Conservation (phyloP, 2,888 invertebrate species). For the Drosophila bunnanda region DNA sequence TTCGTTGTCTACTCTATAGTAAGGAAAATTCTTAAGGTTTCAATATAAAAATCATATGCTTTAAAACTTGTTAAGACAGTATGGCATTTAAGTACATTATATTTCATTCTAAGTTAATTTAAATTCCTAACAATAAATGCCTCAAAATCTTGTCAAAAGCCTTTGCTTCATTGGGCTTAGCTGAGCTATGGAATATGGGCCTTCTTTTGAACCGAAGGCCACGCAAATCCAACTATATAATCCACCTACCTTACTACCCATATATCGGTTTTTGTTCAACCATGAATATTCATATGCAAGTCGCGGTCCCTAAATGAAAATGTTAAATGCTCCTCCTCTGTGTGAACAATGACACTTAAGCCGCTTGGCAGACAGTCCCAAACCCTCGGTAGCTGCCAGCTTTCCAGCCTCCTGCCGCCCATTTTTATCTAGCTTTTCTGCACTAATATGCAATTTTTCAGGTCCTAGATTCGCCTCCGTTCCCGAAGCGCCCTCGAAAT, state of each 20-base stretch:
- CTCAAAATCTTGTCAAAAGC: not conserved
- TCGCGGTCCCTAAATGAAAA: slow-evolving; percentile 65
- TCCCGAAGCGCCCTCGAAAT: slow-evolving; percentile 17
- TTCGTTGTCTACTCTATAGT: not conserved
- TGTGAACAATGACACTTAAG: slow-evolving; percentile 76
- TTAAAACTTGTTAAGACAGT: not conserved
- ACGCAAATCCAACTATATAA: slow-evolving; percentile 30
- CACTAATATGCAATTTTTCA: slow-evolving; percentile 78
- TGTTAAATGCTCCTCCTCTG: slow-evolving; percentile 65
- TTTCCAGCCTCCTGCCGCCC: not conserved
- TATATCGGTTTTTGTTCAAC: slow-evolving; percentile 34
- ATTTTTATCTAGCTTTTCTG: slow-evolving; percentile 62
- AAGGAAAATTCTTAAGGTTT: not conserved
- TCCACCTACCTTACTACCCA: slow-evolving; percentile 20
- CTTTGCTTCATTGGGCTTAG: not conserved
- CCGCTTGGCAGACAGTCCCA: slow-evolving; percentile 70
- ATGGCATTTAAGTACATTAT: not conserved
- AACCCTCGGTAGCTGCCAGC: slow-evolving; percentile 26
- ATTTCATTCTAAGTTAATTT: not conserved
- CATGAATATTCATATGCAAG: slow-evolving; percentile 66
- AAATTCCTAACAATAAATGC: not conserved
- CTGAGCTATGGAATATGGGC: slow-evolving; percentile 10
- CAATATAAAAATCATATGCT: fast-evolving
- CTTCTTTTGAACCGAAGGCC: slow-evolving; percentile 19
- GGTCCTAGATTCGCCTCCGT: slow-evolving; percentile 25